Evolutionary conservation across 2,797 vertebrate species (phyloP), one percentile per base, ranked within the genome.

Genomic region (Antrozous pallidus): DNA sequence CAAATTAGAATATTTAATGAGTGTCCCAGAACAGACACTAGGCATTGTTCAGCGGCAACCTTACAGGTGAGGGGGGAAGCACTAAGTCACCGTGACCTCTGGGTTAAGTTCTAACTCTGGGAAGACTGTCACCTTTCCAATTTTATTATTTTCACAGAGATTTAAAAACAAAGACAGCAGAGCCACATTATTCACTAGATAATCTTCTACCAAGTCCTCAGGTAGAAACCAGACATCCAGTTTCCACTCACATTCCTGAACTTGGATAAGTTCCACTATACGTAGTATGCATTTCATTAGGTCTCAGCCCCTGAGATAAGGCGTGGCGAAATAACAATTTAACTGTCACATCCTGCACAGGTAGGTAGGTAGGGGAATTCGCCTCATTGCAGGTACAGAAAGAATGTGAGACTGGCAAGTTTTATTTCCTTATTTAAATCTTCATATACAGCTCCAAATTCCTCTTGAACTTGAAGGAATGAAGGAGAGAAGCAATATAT

Each of bases 281-380:
- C 80, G 82, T 49, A 82, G 45, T 51, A 91, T 81, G 79, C 36
- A 14, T 71, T 88, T 91, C 73, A 93, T 93, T 79, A 90, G 13
- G 28, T 80, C 84, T 79, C 84, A 71, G 90, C 17, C 56, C 56
- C 73, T 63, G 26, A 92, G 79, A 95, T 58, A 86, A 95, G 79
- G 81, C 2, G 3, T 91, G 90, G 94, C 22, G 2, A 94, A 90
- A 96, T 49, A 42, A 90, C 81, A 67, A 93, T 95, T 95, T 95
- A 96, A 94, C 94, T 95, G 94, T 88, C 80, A 88, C 88, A 88
- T 93, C 77, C 84, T 96, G 69, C 84, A 86, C 24, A 78, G 58
- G 31, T 77, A 58, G 56, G 56, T 28, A 61, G 8, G 45, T 69
- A 78, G 65, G 77, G 80, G 13, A 90, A 90, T 92, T 63, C 5